Evolutionary conservation across 2,888 invertebrate genomes (phyloP).

Genomic region (Chrysomela aeneicollis): DNA sequence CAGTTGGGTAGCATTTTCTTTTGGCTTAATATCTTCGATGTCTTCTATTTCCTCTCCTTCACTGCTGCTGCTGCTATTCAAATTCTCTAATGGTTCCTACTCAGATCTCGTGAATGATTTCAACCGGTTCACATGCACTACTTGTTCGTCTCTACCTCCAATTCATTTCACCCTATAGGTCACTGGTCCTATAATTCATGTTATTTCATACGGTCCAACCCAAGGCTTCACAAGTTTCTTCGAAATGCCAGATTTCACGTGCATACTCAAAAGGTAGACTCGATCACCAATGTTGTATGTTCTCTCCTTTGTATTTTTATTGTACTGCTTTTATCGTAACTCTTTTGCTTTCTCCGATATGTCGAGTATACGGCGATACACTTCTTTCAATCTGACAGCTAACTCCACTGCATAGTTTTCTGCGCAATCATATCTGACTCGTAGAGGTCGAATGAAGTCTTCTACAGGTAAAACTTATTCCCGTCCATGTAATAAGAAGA

Average conservation of each 20-base stretch:
- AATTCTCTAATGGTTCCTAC: not conserved
- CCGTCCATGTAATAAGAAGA: slow-evolving; percentile 40
- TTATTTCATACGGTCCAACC: slow-evolving; percentile 1
- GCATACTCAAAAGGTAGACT: slow-evolving; percentile 4
- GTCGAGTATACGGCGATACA: slow-evolving; percentile 8
- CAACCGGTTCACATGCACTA: slow-evolving; percentile 33
- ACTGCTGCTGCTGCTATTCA: too few relatives aligned
- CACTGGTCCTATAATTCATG: slow-evolving; percentile 20
- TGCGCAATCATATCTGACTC: slow-evolving; percentile 33
- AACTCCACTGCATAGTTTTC: too few relatives aligned
- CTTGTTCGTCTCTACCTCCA: slow-evolving; percentile 23
- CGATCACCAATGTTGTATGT: too few relatives aligned
- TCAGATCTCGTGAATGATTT: slow-evolving; percentile 3
- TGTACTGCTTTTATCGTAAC: not conserved
- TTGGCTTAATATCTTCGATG: not conserved
- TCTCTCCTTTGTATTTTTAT: slow-evolving; percentile 4
- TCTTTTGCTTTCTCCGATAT: slow-evolving; percentile 13
- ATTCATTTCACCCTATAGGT: slow-evolving; percentile 30
- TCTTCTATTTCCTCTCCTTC: not conserved
- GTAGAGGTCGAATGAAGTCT: slow-evolving; percentile 29
- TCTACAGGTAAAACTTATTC: slow-evolving; percentile 37
- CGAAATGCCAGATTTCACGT: slow-evolving; percentile 8
- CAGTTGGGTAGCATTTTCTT: not conserved
- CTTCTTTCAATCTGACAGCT: too few relatives aligned
- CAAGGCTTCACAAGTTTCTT: slow-evolving; percentile 16